Percentiles rank a stretch among this genome's conserved stretches.
These are phyloP conservation scores for Falco berigora DNA, from an alignment of 2,797 vertebrate species.

Conservation along the genomic window DNA sequence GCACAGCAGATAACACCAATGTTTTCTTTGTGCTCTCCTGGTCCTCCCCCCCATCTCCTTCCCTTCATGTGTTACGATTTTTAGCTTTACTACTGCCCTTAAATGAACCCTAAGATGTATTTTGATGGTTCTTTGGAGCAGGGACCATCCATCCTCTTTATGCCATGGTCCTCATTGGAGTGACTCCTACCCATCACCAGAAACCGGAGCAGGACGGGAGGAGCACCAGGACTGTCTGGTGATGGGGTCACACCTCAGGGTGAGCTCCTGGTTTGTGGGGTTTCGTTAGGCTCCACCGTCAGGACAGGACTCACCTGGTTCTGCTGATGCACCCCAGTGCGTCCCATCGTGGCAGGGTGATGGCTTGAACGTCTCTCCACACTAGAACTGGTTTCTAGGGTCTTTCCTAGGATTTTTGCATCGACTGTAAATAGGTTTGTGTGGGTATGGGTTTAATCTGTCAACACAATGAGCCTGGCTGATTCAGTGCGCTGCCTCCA, in stretches of 20 bases:
- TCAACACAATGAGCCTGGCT: neutral
- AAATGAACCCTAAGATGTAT: neutral
- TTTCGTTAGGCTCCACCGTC: neutral
- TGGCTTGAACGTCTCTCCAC: neutral
- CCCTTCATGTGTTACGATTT: accelerated
- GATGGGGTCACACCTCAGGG: neutral
- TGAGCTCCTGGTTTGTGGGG: neutral
- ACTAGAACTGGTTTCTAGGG: neutral
- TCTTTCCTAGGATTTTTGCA: neutral
- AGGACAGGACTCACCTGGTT: neutral
- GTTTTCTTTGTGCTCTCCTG: neutral
- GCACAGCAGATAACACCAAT: accelerated
- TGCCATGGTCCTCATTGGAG: accelerated
- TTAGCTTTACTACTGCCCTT: neutral
- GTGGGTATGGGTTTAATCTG: neutral
- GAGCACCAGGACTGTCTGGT: neutral
- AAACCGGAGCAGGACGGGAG: neutral
- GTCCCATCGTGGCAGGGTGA: neutral
- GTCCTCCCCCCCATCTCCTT: neutral
- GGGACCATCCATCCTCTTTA: too few relatives aligned
- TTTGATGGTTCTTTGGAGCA: neutral
- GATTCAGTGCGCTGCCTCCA: accelerated
- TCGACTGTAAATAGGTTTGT: accelerated
- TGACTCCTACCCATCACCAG: neutral
- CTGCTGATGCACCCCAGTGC: neutral